phyloP scores from a whole-genome alignment of 2,113 vertebrate species.

The Salvelinus fontinalis region DNA sequence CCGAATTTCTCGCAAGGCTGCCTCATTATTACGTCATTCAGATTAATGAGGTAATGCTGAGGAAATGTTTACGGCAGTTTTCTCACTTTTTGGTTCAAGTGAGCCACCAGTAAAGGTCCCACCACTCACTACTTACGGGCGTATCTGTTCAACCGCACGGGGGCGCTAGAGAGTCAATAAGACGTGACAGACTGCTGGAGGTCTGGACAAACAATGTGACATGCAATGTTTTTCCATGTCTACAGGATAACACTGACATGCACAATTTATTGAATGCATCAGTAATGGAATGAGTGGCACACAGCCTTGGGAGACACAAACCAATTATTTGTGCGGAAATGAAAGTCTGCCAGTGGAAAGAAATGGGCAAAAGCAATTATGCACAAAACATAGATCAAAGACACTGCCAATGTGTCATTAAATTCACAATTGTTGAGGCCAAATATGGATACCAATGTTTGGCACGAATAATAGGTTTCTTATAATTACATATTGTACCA shows the following conservation, averaged over 20 bases:
- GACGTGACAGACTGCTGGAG: no score
- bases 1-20: background rate
- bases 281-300: conserved; percentile 2
- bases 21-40: background rate
- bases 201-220: no score
- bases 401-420: no score
- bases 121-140: background rate
- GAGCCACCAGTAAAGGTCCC: background rate
- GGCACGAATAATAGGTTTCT: no score
- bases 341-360: no score
- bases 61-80: background rate
- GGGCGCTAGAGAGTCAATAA: background rate
- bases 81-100: background rate
- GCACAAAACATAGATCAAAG: no score
- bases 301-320: conserved; percentile 1
- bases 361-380: no score
- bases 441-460: no score
- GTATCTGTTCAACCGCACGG: background rate
- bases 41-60: background rate
- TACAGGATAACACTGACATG: background rate
- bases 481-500: no score
- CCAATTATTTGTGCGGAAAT: no score
- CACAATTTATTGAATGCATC: background rate
- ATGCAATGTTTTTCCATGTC: no score
- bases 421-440: no score